A percentile compares a stretch with the other conserved stretches of the same genome.
These are phyloP conservation scores for Yponomeuta malinellus DNA, from an alignment of 2,888 invertebrate species.

Conservation along the genomic window DNA sequence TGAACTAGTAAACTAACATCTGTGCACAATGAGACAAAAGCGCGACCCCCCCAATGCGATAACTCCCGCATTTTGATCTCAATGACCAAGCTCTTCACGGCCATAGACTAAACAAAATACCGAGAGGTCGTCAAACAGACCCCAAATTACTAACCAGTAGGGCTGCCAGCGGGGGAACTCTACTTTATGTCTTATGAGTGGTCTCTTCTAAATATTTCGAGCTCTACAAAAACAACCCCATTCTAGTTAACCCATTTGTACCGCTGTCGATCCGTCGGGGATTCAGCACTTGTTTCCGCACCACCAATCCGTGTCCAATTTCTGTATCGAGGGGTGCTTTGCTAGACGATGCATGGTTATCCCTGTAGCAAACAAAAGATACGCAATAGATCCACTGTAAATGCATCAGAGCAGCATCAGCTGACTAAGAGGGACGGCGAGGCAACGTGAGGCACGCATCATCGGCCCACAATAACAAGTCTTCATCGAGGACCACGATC, in stretches of 20 bases:
- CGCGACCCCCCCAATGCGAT: constrained; percentile 26
- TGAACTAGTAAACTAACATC: constrained; percentile 33
- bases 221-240: constrained; percentile 7
- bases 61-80: constrained; percentile 23
- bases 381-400: no score
- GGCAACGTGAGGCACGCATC: no score
- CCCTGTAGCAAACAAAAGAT: no score
- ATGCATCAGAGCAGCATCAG: no score
- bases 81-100: constrained; percentile 24
- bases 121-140: neutral
- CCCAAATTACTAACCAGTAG: neutral
- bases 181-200: neutral
- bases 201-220: neutral
- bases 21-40: constrained; percentile 46
- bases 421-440: no score
- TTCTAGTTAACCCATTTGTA: constrained; percentile 5
- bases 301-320: constrained; percentile 28
- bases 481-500: no score
- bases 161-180: neutral
- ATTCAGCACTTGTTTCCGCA: constrained; percentile 53
- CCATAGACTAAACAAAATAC: constrained; percentile 18
- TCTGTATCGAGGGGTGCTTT: neutral
- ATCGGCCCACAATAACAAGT: no score
- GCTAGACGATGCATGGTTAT: neutral
- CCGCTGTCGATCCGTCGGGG: neutral